Evolutionary conservation across 2,797 vertebrate species (phyloP), one percentile per base, ranked within the genome.

Genomic region (Tachyglossus aculeatus): DNA sequence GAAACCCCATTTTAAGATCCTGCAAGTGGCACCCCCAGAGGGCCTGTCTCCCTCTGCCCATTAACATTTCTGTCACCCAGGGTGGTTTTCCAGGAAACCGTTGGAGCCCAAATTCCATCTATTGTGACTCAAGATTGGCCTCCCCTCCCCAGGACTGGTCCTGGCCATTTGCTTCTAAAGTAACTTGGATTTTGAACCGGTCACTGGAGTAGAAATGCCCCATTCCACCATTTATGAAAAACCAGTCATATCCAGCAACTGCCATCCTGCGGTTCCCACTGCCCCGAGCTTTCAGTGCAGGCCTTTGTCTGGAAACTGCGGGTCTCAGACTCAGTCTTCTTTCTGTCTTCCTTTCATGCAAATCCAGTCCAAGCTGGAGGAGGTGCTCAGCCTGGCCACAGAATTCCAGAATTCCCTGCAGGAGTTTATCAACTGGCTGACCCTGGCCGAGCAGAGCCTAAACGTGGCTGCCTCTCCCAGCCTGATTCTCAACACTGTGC

Each of bases 341-440:
- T 37, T 1, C 0, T 4, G 11, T 10, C 21, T 29, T 19, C 31
- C 7, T 73, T 33, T 55, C 25, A 45, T 75, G 11, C 2, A 67
- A 82, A 60, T 45, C 7, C 86, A 99, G 98, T 95, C 90, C 0
- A 99, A 99, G 89, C 89, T 99, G 86, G 98, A 99, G 56, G 98
- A 98, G 80, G 98, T 95, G 0, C 91, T 99, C 76, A 90, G 92
- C 73, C 80, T 98, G 88, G 98, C 98, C 31, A 97, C 95, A 0
- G 94, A 96, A 69, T 99, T 99, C 89, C 98, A 99, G 92, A 95
- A 96, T 31, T 98, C 97, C 37, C 93, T 99, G 29, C 98, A 99
- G 90, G 98, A 98, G 83, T 99, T 97, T 88, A 99, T 99, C 90
- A 99, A 98, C 92, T 99, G 98, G 98, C 94, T 99, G 80, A 99